Evolutionary conservation across 1,140 invertebrate genomes (phyloP), one percentile per base, ranked within the genome.

Genomic region (Saccostrea cuccullata): DNA sequence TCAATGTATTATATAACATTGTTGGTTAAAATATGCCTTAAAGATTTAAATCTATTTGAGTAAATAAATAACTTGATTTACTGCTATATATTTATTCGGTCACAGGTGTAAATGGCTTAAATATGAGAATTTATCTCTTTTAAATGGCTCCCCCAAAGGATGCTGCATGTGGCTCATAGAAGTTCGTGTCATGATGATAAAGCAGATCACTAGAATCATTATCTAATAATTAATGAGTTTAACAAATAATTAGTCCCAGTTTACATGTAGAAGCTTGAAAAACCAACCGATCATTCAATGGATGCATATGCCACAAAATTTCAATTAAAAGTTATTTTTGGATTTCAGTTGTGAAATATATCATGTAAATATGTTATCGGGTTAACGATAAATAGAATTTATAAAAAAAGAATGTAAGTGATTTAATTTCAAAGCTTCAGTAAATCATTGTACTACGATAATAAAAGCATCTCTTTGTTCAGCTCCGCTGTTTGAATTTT

Each of bases 41-140:
- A 47, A 47, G 47, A 8, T 77, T 77, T 77, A 30, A 77, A 77
- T 77, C 26, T 77, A 36, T 17, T 6, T 77, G 26, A 77, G 23
- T 64, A 64, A 64, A 64, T 64, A 77, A 77, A 77, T 77, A 77
- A 77, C 26, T 11, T 36, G 30, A 77, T 30, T 30, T 73, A 73
- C 23, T 73, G 23, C 70, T 13, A 12, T n/a, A n/a, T n/a, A n/a
- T 23, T 12, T 30, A 77, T 77, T 40, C 70, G 30, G 23, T 13
- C 26, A 30, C 70, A 77, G 70, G 70, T 77, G 70, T 26, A 15
- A 77, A 30, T 77, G 23, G 23, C 26, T 36, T 26, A 11, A 26
- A 77, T 26, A 5, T 26, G 26, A 77, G 11, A 77, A 77, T 77
- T 36, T 77, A 77, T 77, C 70, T 13, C 13, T 30, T 11, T 36